Evolutionary conservation across 2,113 vertebrate genomes (phyloP).

Genomic region (Choloepus hoffmanni): DNA sequence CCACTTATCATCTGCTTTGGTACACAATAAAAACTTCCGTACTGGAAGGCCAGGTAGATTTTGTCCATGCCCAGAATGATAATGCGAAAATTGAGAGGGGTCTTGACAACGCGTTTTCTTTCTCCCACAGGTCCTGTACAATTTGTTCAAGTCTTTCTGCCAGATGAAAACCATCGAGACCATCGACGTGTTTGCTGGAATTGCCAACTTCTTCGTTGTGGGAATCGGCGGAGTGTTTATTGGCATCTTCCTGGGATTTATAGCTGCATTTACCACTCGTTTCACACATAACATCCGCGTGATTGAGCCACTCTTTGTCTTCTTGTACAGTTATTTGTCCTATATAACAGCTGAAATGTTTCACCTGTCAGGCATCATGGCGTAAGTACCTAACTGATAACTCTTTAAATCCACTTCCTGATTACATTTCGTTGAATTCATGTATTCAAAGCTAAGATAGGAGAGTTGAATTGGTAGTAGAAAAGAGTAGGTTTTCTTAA

Average conservation of each 20-base stretch:
- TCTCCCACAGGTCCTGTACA: constrained; percentile 94
- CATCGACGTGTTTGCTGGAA: constrained; percentile 94
- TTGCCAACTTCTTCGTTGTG: constrained; percentile 95
- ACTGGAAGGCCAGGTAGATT: neutral
- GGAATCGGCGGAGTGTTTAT: constrained; percentile 95
- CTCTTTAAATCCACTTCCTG: neutral
- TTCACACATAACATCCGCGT: constrained; percentile 96
- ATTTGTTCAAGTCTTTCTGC: constrained; percentile 96
- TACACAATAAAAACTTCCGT: neutral
- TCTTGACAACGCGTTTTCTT: constrained; percentile 68
- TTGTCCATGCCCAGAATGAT: neutral
- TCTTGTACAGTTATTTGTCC: constrained; percentile 98
- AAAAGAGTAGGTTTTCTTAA: neutral
- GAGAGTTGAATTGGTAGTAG: neutral
- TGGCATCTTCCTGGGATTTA: constrained; percentile 95
- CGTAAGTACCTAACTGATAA: constrained; percentile 91
- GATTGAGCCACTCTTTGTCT: constrained; percentile 98
- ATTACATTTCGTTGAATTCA: neutral
- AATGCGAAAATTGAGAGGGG: neutral
- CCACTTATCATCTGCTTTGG: neutral
- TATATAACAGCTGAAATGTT: constrained; percentile 98
- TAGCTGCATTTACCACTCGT: constrained; percentile 97
- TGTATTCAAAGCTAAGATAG: neutral
- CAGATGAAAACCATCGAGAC: constrained; percentile 94
- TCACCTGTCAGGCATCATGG: constrained; percentile 97